These are phyloP conservation scores for Ephydatia muelleri DNA, from an alignment of 37 sponge, comb jelly and placozoan genomes.

Conservation along the genomic window DNA sequence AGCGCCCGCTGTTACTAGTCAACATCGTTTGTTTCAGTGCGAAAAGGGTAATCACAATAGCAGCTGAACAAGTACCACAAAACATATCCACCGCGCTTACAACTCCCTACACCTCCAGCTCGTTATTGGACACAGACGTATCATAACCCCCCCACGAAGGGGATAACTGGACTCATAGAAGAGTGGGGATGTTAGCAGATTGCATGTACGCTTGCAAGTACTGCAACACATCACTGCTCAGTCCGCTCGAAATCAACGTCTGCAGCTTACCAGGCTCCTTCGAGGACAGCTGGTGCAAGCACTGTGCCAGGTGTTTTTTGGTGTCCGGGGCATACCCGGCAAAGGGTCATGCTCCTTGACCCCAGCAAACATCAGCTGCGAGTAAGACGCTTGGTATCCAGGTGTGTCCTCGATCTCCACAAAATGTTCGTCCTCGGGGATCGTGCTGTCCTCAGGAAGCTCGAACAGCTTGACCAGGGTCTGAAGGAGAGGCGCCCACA, in stretches of 20 bases:
- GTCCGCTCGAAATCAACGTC: conserved; percentile 69
- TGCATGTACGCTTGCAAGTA: conserved; percentile 80
- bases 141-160: neutral
- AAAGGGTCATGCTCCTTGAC: conserved; percentile 86
- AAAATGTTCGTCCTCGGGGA: conserved; percentile 93
- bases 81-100: too few species aligned
- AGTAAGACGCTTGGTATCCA: conserved; percentile 93
- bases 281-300: conserved; percentile 77
- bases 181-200: conserved; percentile 72
- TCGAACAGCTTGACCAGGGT: conserved; percentile 92
- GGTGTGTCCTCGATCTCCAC: conserved; percentile 98
- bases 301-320: conserved; percentile 74
- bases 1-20: too few species aligned
- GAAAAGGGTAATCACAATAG: too few species aligned
- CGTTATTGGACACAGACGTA: too few species aligned
- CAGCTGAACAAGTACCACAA: too few species aligned
- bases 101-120: too few species aligned
- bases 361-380: conserved; percentile 88
- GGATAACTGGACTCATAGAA: conserved; percentile 22
- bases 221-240: conserved; percentile 57
- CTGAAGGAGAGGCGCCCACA: conserved; percentile 80
- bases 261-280: conserved; percentile 84
- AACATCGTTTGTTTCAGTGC: too few species aligned
- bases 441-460: conserved; percentile 76
- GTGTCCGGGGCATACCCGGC: conserved; percentile 59